phyloP scores from a whole-genome alignment of 2,797 vertebrate species.

The Moxostoma hubbsi region DNA sequence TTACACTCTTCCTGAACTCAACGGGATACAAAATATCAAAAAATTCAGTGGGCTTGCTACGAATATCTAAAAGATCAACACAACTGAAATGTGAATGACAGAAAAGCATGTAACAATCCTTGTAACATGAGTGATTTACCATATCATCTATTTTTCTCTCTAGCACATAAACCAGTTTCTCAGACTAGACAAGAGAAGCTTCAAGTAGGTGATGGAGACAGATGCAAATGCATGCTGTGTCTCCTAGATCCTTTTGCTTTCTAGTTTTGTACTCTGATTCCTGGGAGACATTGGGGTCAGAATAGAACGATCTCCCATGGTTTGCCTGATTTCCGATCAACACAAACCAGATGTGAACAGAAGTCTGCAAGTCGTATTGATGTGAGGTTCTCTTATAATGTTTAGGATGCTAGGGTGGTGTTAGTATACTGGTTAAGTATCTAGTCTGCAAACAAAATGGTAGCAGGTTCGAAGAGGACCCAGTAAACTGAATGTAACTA shows the following conservation, averaged over 20 bases:
- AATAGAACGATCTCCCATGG: constrained; percentile 55
- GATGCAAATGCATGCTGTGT: neutral
- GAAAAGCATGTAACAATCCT: neutral
- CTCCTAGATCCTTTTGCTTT: constrained; percentile 64
- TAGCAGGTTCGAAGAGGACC: too few relatives aligned
- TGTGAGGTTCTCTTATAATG: neutral
- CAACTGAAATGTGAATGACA: neutral
- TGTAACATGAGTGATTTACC: neutral
- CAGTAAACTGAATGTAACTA: too few relatives aligned
- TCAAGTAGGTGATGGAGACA: neutral
- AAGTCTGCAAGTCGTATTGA: neutral
- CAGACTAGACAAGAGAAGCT: neutral
- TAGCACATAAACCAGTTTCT: neutral
- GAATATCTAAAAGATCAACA: neutral
- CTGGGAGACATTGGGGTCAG: constrained; percentile 62
- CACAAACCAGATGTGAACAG: neutral
- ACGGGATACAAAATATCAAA: neutral
- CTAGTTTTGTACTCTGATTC: constrained; percentile 63
- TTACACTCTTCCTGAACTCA: neutral
- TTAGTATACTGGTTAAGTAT: too few relatives aligned
- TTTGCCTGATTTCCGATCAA: neutral
- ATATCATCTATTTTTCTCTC: neutral
- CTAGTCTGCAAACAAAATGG: too few relatives aligned
- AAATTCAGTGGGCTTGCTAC: neutral
- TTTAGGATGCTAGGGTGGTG: neutral